Percentiles rank a stretch among this genome's conserved stretches.
These are phyloP conservation scores for Anoncus sp. DNA, from an alignment of 2,888 invertebrate species.

Conservation along the genomic window DNA sequence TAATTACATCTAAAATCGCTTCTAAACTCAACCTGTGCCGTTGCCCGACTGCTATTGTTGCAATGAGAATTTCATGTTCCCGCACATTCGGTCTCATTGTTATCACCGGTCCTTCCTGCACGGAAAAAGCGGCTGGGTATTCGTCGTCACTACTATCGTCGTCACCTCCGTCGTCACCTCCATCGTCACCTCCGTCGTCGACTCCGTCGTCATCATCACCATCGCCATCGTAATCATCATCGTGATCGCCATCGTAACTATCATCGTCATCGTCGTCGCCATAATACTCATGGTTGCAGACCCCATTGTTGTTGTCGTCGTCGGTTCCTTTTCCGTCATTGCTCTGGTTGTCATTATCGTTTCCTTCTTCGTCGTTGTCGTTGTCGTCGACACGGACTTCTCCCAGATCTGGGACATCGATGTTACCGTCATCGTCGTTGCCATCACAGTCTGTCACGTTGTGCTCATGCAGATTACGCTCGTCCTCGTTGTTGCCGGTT, in stretches of 20 bases:
- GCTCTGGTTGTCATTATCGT: too few relatives aligned
- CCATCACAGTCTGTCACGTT: slow-evolving; percentile 1
- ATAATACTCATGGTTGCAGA: not conserved
- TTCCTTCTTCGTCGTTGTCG: too few relatives aligned
- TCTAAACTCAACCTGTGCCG: slow-evolving; percentile 16
- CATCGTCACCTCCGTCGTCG: not conserved
- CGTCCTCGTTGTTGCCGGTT: too few relatives aligned
- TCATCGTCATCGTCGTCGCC: too few relatives aligned
- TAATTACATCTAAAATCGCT: slow-evolving; percentile 29
- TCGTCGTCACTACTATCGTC: slow-evolving; percentile 4
- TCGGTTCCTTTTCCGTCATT: too few relatives aligned
- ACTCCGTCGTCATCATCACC: not conserved
- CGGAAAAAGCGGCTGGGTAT: slow-evolving; percentile 20
- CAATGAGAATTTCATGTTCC: too few relatives aligned
- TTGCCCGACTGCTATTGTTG: slow-evolving; percentile 12
- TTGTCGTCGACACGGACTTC: too few relatives aligned
- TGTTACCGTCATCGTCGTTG: slow-evolving; percentile 3
- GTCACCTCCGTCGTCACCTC: not conserved
- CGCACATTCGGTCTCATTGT: slow-evolving; percentile 32
- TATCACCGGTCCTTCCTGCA: slow-evolving; percentile 28
- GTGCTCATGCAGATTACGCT: too few relatives aligned
- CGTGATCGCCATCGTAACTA: too few relatives aligned
- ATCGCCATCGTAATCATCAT: not conserved
- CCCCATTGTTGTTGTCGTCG: too few relatives aligned
- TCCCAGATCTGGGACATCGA: slow-evolving; percentile 20